Evolutionary conservation across 2,797 vertebrate species (phyloP), one percentile per base, ranked within the genome.

Genomic region (Cygnus olor): DNA sequence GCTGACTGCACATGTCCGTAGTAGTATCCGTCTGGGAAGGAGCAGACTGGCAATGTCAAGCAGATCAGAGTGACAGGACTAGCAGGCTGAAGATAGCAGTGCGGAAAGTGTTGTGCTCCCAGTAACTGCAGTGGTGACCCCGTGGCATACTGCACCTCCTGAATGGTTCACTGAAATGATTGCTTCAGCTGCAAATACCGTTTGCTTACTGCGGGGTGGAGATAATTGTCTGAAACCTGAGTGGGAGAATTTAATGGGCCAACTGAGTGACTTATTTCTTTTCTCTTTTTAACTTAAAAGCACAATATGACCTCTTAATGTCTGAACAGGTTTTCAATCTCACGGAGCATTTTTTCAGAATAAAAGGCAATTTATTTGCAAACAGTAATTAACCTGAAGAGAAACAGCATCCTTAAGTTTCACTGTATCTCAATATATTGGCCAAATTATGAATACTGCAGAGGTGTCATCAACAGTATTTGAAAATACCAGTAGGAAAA

Each of bases 361-460:
- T 61, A 66, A 58, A 68, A 79, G 51, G 54, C 58, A 86, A 42
- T 88, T 90, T 80, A 79, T 21, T 74, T 74, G 53, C 57, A 88
- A 86, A 77, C 17, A 64, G 56, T 82, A 94, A 90, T 93, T 96
- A 95, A 94, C 28, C 64, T 61, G 15, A 77, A 91, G 60, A 60
- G 57, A 86, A 91, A 68, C 4, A 25, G 3, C 44, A 45, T 83
- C 61, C 25, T 81, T 24, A 73, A 28, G 10, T 80, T 89, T 89
- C 79, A 81, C 32, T 79, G 60, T 64, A 18, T 70, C 49, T 82
- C 13, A 18, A 13, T 38, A 3, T n/a, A 24, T 20, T 44, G 51
- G 68, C 94, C 64, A 86, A 54, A 77, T 86, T 28, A 79, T 20
- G 36, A 77, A 57, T 21, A 2, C 7, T 71, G 61, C 22, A 51